A percentile compares a stretch with the other conserved stretches of the same genome.
These are phyloP conservation scores for Austrolebias charrua DNA, from an alignment of 2,797 vertebrate species.

Conservation along the genomic window DNA sequence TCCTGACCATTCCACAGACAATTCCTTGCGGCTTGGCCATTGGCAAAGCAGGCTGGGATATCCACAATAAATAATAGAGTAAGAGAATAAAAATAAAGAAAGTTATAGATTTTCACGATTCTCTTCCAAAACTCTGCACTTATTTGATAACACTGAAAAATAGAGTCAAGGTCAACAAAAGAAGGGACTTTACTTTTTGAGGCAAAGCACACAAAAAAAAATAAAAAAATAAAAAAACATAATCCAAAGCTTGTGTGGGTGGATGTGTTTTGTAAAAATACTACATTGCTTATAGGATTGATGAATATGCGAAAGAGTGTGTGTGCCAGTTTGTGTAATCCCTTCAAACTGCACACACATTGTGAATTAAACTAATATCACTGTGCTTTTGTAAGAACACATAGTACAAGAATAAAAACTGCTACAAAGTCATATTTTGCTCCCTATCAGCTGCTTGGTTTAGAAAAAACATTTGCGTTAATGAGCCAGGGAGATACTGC, in stretches of 20 bases:
- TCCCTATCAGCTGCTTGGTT: conserved; percentile 24
- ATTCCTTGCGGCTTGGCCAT: not conserved
- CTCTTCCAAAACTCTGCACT: conserved; percentile 4
- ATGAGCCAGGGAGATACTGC: conserved; percentile 48
- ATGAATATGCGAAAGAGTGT: not conserved
- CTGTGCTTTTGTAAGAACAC: not conserved
- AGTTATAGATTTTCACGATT: conserved; percentile 19
- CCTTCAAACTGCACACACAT: not conserved
- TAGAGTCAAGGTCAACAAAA: conserved; percentile 13
- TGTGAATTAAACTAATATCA: not conserved
- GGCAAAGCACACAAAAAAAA: conserved; percentile 6
- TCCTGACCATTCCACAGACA: conserved; percentile 27
- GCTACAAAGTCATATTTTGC: conserved; percentile 27
- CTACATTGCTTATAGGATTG: not conserved
- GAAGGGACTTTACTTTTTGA: conserved; percentile 10
- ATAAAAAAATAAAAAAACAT: no score
- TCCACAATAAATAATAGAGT: conserved; percentile 18
- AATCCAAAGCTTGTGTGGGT: conserved; percentile 32
- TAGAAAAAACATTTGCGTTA: conserved; percentile 61
- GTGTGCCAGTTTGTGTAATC: no score
- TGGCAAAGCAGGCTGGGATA: conserved; percentile 15
- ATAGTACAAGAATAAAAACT: conserved; percentile 7
- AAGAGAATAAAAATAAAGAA: conserved; percentile 7
- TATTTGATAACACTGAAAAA: conserved; percentile 13
- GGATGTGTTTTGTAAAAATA: conserved; percentile 12